Evolutionary conservation across 2,797 vertebrate species (phyloP).

Genomic region (Gadopsis bispinosus): DNA sequence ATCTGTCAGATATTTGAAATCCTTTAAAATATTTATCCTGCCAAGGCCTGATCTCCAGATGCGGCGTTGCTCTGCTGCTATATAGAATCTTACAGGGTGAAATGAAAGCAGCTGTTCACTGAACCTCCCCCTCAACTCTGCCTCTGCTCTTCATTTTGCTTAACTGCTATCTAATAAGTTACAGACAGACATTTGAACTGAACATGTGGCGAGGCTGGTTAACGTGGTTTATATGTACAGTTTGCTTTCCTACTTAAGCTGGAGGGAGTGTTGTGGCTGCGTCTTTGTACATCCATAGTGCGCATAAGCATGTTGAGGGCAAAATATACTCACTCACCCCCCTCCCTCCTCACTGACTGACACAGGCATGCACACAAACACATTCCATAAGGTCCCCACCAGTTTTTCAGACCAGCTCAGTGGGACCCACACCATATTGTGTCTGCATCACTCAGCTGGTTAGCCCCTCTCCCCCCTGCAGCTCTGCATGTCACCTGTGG

Average conservation of each 20-base stretch:
- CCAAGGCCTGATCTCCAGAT: constrained; percentile 65
- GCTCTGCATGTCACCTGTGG: constrained; percentile 39
- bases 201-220: constrained; percentile 67
- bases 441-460: constrained; percentile 53
- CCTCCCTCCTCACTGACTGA: neutral
- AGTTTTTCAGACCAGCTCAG: constrained; percentile 31
- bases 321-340: neutral
- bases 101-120: constrained; percentile 74
- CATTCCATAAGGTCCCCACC: constrained; percentile 17
- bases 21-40: constrained; percentile 67
- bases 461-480: constrained; percentile 26
- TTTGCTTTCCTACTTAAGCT: constrained; percentile 64
- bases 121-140: constrained; percentile 39
- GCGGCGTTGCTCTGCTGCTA: constrained; percentile 22
- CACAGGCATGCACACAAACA: constrained; percentile 9
- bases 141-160: constrained; percentile 66
- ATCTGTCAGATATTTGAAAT: constrained; percentile 70
- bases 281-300: constrained; percentile 42
- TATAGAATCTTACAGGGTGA: constrained; percentile 50
- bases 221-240: constrained; percentile 56
- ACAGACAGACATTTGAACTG: constrained; percentile 63
- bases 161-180: constrained; percentile 67
- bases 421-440: constrained; percentile 23
- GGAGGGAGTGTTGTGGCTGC: constrained; percentile 52
- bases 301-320: constrained; percentile 35